phyloP scores from a whole-genome alignment of 2,113 vertebrate genomes.

The Microcebus jonahi region DNA sequence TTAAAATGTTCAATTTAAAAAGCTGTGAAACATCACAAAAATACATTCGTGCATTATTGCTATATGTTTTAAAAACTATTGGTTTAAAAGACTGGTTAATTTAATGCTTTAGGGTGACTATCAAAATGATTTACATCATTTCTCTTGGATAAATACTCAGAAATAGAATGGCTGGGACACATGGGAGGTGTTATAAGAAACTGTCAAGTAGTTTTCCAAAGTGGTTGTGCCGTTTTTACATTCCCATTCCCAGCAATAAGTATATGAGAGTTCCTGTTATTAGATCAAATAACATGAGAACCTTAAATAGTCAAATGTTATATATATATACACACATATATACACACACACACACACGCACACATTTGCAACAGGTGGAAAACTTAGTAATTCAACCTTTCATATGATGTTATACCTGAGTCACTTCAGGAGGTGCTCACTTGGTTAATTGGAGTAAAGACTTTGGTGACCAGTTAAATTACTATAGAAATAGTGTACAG shows the following conservation, averaged over 20 bases:
- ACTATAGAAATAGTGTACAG: background rate
- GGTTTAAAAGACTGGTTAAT: background rate
- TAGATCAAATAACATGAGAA: background rate
- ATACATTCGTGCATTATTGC: no score
- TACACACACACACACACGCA: background rate
- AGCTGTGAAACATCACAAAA: background rate
- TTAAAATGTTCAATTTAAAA: conserved; percentile 44
- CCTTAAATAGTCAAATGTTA: background rate
- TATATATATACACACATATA: background rate
- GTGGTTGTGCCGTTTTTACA: background rate
- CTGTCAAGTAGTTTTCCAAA: background rate
- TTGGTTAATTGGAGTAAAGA: background rate
- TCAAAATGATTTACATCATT: background rate
- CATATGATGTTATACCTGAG: background rate
- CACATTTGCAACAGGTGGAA: background rate
- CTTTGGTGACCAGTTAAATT: background rate
- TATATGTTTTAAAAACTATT: background rate
- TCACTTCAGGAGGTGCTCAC: background rate
- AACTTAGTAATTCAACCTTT: background rate
- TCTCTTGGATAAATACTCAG: background rate
- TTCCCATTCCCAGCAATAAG: background rate
- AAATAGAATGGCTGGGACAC: background rate
- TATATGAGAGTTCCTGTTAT: background rate
- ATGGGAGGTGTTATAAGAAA: background rate
- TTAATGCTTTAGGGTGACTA: background rate